Percentiles rank a stretch among this genome's conserved stretches.
Conservation (phyloP, 2,888 invertebrate genomes). For the Ryuthela nishihirai region DNA sequence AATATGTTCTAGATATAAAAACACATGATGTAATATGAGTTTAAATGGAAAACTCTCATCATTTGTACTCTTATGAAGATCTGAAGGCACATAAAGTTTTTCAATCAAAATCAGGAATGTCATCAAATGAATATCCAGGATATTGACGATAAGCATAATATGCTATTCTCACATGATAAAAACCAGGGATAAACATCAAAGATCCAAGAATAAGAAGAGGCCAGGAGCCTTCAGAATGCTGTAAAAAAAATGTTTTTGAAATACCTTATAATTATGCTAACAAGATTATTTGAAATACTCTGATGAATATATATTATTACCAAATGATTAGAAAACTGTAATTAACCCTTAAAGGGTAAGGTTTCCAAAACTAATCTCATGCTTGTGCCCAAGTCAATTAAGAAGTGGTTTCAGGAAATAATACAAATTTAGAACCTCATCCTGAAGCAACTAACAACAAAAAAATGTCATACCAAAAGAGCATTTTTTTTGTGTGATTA, state of each 20-base stretch:
- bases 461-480: too few relatives aligned
- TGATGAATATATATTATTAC: neutral
- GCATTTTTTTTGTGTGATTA: too few relatives aligned
- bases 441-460: too few relatives aligned
- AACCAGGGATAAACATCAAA: slow-evolving; percentile 87
- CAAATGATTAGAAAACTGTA: too few relatives aligned
- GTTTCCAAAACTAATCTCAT: too few relatives aligned
- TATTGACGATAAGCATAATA: slow-evolving; percentile 78
- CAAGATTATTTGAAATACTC: neutral
- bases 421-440: too few relatives aligned
- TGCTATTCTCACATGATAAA: slow-evolving; percentile 83
- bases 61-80: too few relatives aligned
- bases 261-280: neutral
- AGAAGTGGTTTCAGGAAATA: neutral
- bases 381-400: neutral
- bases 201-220: slow-evolving; percentile 80
- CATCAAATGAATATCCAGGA: slow-evolving; percentile 78
- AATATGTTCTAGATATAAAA: too few relatives aligned
- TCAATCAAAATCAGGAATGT: slow-evolving; percentile 82
- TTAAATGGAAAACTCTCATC: too few relatives aligned
- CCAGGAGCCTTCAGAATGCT: slow-evolving; percentile 83
- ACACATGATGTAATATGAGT: too few relatives aligned
- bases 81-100: too few relatives aligned
- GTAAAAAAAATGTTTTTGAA: slow-evolving; percentile 47
- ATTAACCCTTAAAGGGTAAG: too few relatives aligned